Evolutionary conservation across 2,113 vertebrate species (phyloP).

Genomic region (Gallinago media): DNA sequence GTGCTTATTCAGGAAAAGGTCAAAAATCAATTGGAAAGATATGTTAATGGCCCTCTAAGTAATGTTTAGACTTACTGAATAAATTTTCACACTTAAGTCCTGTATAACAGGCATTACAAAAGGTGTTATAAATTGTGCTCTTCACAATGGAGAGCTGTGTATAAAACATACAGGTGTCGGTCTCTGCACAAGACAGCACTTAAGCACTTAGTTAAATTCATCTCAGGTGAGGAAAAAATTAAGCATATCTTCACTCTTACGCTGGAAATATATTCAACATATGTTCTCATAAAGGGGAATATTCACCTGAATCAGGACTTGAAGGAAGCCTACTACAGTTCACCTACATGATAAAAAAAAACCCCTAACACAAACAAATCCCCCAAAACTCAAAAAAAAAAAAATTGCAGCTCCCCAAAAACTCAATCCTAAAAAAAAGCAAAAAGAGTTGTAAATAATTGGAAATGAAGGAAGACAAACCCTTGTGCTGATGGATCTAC

Average conservation of each 20-base stretch:
- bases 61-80: conserved; percentile 58
- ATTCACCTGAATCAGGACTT: background rate
- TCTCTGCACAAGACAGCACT: background rate
- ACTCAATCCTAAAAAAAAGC: background rate
- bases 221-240: background rate
- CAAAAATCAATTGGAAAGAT: conserved; percentile 73
- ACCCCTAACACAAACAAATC: background rate
- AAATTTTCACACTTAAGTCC: conserved; percentile 69
- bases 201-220: background rate
- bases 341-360: background rate
- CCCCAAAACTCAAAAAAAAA: background rate
- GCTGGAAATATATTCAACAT: background rate
- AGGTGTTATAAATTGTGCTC: background rate
- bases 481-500: background rate
- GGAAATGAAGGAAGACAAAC: background rate
- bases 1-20: conserved; percentile 73
- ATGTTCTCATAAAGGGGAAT: background rate
- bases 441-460: background rate
- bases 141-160: background rate
- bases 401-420: background rate
- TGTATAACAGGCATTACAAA: conserved; percentile 54
- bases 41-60: conserved; percentile 69
- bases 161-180: background rate
- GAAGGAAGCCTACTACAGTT: background rate
- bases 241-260: background rate